Base-by-base conservation (phyloP, 53 echinoderm and acorn worm genomes). In the Patiria pectinifera region DNA sequence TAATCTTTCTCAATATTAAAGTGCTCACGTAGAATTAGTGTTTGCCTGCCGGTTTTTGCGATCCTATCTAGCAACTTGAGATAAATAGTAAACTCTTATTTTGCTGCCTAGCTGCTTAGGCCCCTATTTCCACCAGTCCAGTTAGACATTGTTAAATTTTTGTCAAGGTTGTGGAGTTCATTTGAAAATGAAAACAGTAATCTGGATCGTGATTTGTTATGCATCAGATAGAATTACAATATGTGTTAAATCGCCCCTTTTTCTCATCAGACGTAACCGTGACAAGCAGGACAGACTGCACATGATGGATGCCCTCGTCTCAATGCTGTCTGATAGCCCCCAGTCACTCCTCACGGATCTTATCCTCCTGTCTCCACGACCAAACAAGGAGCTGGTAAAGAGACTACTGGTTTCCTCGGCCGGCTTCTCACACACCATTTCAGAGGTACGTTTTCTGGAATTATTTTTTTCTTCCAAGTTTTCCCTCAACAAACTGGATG, bases 311-410 rank as follows among this genome's bases (percentile, higher is more conserved):
- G 88, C 79, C 4, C 62, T 88, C 16, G 45, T 78, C 21, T 78
- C 26, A 23, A 14, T 88, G 62, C 62, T 75, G 59, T 78, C 88
- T 15, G 88, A 88, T 44, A 25, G 43, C 4, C 78, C 88, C 5
- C 88, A 78, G 63, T 78, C 88, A 2, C 78, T 88, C 25, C 88
- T 88, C 7, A 44, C 88, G 18, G 88, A 88, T 78, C 78, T 88
- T 4, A 88, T 88, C 46, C 88, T 88, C 15, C 62, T 88, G 21
- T 78, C 88, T 49, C 88, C 88, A 43, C 78, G 46, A 88, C 88
- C 88, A 78, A 88, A 88, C 62, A 88, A 88, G 78, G 88, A 88
- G 61, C 88, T 88, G 25, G 88, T 88, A 47, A 72, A 86, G 86
- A 86, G 86, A 74, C 86, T 86, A 74, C 86, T 86, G 49, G 48